A percentile compares a stretch with the other conserved stretches of the same genome.
Conservation (phyloP, 2,888 invertebrate species). For the Cephus spinipes region DNA sequence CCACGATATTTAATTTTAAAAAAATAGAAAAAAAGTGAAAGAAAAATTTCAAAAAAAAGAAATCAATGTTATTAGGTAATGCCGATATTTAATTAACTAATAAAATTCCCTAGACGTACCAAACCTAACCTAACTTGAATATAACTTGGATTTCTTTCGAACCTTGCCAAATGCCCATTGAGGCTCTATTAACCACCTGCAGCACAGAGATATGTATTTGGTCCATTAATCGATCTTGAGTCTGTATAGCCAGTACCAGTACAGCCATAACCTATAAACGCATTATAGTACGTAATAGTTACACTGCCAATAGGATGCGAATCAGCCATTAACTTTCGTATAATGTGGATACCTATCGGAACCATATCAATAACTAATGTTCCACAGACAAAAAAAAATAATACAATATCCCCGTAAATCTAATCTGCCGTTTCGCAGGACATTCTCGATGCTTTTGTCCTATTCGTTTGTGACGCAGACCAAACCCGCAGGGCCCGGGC, state of each 20-base stretch:
- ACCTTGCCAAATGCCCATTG: background rate
- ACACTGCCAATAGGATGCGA: background rate
- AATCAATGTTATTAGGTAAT: background rate
- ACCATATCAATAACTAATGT: background rate
- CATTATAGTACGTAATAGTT: background rate
- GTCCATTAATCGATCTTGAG: background rate
- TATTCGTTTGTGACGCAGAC: background rate
- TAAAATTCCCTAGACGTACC: background rate
- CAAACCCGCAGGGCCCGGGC: slow-evolving; percentile 16
- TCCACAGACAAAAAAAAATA: background rate
- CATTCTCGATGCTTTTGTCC: background rate
- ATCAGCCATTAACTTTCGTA: background rate
- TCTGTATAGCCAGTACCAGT: background rate
- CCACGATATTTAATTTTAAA: background rate
- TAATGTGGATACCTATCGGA: background rate
- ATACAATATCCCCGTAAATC: background rate
- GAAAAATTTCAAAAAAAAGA: background rate
- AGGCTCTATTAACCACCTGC: background rate
- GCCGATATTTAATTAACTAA: background rate
- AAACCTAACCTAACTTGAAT: background rate
- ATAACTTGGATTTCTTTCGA: background rate
- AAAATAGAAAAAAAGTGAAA: background rate
- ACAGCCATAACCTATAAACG: background rate
- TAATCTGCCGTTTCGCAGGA: background rate
- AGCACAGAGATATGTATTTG: background rate